Percentiles rank a stretch among this genome's conserved stretches.
Evolutionary conservation across 2,113 vertebrate species (phyloP).

Genomic region (Bungarus multicinctus): DNA sequence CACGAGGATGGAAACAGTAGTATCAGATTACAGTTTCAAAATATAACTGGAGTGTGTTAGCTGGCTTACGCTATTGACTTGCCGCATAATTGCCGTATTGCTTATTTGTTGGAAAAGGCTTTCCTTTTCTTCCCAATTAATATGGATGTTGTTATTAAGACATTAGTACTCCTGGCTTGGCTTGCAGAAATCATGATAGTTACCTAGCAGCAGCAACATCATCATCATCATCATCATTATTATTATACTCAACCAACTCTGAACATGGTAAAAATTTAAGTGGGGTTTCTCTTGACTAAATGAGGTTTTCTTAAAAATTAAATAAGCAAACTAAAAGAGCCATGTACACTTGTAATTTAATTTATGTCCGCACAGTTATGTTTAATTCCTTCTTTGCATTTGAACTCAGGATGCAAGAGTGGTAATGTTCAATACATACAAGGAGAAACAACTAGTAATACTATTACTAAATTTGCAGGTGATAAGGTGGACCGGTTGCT

Average conservation of each 20-base stretch:
- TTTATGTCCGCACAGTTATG: neutral
- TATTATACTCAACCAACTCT: neutral
- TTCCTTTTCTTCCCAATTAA: constrained; percentile 72
- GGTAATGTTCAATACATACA: neutral
- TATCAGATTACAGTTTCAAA: constrained; percentile 77
- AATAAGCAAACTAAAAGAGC: neutral
- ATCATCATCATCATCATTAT: no score
- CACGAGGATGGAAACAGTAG: constrained; percentile 68
- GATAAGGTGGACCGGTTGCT: no score
- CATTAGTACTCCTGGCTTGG: constrained; percentile 10
- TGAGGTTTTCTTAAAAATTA: neutral
- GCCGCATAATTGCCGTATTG: constrained; percentile 73
- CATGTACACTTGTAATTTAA: neutral
- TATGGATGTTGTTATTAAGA: constrained; percentile 57
- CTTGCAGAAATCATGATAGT: neutral
- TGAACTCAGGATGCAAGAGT: neutral
- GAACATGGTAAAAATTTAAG: neutral
- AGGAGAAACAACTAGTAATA: neutral
- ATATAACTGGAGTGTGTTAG: constrained; percentile 64
- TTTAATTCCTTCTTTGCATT: neutral
- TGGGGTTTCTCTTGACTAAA: neutral
- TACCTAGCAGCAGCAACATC: neutral
- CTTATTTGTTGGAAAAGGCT: constrained; percentile 72
- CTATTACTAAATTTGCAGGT: no score
- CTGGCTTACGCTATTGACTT: constrained; percentile 66